phyloP scores from a whole-genome alignment of 1,140 invertebrate species.

The Procambarus virginalis region DNA sequence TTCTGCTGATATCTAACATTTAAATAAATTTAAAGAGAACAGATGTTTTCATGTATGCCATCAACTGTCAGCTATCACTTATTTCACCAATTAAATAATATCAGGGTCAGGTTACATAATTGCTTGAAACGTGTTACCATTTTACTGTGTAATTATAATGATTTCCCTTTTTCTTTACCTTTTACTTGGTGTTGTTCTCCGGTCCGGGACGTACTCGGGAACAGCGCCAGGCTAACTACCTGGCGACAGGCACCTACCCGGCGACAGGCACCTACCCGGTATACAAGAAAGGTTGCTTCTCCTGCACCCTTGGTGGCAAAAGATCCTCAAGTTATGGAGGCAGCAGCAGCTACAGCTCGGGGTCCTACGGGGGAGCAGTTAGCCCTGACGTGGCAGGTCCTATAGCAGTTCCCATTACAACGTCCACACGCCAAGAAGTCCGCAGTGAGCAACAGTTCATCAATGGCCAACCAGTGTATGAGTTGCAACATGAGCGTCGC shows the following conservation, averaged over 20 bases:
- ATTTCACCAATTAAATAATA: too few relatives aligned
- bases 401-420: background rate
- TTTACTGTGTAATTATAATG: too few relatives aligned
- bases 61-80: too few relatives aligned
- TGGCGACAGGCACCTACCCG: background rate
- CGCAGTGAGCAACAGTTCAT: constrained; percentile 58
- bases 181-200: too few relatives aligned
- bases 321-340: background rate
- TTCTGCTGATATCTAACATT: too few relatives aligned
- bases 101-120: too few relatives aligned
- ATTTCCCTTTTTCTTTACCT: too few relatives aligned
- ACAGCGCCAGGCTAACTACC: constrained; percentile 18
- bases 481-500: constrained; percentile 57
- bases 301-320: constrained; percentile 28
- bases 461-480: constrained; percentile 67
- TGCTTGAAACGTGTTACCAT: too few relatives aligned
- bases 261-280: constrained; percentile 14
- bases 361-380: background rate
- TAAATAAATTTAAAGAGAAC: too few relatives aligned
- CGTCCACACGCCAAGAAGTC: constrained; percentile 52
- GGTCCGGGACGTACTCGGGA: constrained; percentile 5
- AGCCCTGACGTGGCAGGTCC: background rate
- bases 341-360: constrained; percentile 34
- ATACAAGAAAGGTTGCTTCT: constrained; percentile 10
- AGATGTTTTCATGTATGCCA: too few relatives aligned